Evolutionary conservation across 2,888 invertebrate genomes (phyloP).

Genomic region (Sesamia inferens): DNA sequence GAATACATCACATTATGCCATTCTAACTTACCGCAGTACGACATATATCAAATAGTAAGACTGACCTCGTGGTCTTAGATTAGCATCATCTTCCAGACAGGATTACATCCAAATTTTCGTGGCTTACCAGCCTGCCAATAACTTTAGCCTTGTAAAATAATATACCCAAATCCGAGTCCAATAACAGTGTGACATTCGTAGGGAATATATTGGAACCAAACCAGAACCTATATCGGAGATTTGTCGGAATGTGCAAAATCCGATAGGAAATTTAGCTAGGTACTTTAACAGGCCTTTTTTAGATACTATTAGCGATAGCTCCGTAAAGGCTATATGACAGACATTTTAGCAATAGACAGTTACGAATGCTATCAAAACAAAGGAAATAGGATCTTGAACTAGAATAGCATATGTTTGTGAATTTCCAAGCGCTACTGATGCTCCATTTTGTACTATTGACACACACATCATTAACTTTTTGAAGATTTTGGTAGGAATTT

Average conservation of each 20-base stretch:
- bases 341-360: not conserved
- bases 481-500: no score
- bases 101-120: slow-evolving; percentile 31
- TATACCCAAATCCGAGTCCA: slow-evolving; percentile 27
- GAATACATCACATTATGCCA: slow-evolving; percentile 21
- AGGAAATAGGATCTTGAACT: not conserved
- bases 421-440: not conserved
- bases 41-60: slow-evolving; percentile 35
- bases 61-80: slow-evolving; percentile 14
- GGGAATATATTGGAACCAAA: not conserved
- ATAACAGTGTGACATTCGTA: slow-evolving; percentile 24
- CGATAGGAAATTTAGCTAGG: not conserved
- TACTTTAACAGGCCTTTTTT: slow-evolving; percentile 13
- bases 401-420: not conserved
- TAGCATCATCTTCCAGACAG: slow-evolving; percentile 21
- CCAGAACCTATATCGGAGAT: slow-evolving; percentile 11
- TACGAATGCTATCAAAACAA: not conserved
- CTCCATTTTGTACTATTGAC: not conserved
- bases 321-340: not conserved
- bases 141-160: slow-evolving; percentile 29
- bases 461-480: no score
- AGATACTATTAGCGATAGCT: slow-evolving; percentile 34
- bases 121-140: not conserved
- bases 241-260: slow-evolving; percentile 1
- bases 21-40: not conserved